Percentiles rank a stretch among this genome's conserved stretches.
These are phyloP conservation scores for Podarcis siculus DNA, from an alignment of 2,797 vertebrate genomes.

Conservation along the genomic window DNA sequence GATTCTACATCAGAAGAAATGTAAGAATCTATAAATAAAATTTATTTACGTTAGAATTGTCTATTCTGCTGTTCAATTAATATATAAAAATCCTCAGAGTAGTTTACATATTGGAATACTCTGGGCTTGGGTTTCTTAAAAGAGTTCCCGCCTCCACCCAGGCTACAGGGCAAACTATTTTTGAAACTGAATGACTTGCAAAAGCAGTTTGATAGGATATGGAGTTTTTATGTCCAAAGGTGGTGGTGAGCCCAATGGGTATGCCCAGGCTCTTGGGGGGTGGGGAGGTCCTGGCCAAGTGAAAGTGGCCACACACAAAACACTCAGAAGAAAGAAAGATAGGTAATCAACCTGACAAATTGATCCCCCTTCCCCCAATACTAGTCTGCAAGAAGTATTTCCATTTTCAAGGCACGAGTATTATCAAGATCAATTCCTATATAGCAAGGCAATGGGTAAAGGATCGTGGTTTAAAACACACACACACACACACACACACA, in stretches of 20 bases:
- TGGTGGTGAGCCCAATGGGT: background rate
- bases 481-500: no score
- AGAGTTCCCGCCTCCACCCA: background rate
- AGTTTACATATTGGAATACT: background rate
- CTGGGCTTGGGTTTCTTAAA: background rate
- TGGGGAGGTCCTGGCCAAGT: no score
- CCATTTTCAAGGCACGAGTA: background rate
- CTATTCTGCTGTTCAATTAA: background rate
- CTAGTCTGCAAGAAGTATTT: background rate
- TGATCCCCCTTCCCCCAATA: background rate
- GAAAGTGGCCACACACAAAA: background rate
- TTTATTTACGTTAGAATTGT: background rate
- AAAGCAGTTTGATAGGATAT: background rate
- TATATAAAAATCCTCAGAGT: background rate
- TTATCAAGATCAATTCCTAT: background rate
- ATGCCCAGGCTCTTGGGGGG: background rate
- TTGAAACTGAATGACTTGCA: background rate
- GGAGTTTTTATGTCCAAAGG: background rate
- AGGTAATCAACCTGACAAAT: background rate
- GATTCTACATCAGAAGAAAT: background rate
- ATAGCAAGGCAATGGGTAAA: background rate
- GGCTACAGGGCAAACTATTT: background rate
- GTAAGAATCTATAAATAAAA: background rate
- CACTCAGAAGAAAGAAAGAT: background rate
- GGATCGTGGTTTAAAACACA: no score